Percentiles rank a stretch among this genome's conserved stretches.
Evolutionary conservation across 2,113 vertebrate genomes (phyloP).

Genomic region (Catharus fuscescens): DNA sequence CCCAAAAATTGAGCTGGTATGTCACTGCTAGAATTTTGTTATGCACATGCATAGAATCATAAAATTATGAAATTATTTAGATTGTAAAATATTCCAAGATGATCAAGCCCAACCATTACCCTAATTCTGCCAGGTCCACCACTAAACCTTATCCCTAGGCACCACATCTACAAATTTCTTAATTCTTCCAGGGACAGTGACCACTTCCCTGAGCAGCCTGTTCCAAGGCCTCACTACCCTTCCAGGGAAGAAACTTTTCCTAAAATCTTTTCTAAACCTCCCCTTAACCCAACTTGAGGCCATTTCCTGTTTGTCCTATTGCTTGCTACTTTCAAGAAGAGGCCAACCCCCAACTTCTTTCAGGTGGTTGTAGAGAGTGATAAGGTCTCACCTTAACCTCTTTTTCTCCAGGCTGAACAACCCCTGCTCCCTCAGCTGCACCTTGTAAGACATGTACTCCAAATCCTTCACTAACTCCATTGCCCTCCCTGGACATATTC

Average conservation of each 20-base stretch:
- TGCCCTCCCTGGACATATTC: background rate
- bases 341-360: background rate
- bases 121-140: background rate
- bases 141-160: background rate
- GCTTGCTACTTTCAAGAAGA: background rate
- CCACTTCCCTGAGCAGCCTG: background rate
- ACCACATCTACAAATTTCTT: background rate
- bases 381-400: background rate
- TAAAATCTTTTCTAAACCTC: background rate
- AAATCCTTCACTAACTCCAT: background rate
- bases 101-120: background rate
- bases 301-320: background rate
- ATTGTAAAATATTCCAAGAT: background rate
- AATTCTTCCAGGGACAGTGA: background rate
- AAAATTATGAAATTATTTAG: background rate
- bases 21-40: background rate
- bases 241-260: background rate
- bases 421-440: background rate
- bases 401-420: background rate
- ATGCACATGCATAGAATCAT: background rate
- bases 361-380: background rate
- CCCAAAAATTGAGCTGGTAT: background rate
- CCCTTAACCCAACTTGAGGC: rapidly evolving
- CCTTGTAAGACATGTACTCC: background rate
- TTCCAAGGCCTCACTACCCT: background rate